Conservation (phyloP, 2,113 vertebrate genomes). For the Oreotrochilus melanogaster region DNA sequence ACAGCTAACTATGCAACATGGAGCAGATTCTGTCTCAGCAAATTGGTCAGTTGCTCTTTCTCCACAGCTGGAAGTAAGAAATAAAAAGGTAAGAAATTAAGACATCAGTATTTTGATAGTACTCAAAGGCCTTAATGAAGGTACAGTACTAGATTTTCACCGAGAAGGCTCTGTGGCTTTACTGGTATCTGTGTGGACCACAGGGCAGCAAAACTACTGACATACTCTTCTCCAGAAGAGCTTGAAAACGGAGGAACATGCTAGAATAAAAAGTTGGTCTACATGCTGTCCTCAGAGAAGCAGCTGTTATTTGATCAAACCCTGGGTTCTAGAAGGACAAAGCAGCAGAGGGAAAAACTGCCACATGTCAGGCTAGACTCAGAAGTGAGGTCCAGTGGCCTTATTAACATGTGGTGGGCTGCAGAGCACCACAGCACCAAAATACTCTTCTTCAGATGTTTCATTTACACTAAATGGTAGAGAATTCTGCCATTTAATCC, state of each 20-base stretch:
- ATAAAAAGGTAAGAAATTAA: background rate
- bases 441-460: background rate
- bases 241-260: background rate
- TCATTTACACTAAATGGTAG: background rate
- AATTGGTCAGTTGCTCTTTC: background rate
- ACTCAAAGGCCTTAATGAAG: background rate
- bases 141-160: background rate
- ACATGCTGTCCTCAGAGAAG: background rate
- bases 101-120: background rate
- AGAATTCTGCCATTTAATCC: conserved; percentile 20
- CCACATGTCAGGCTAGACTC: background rate
- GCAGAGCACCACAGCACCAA: background rate
- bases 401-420: fast-evolving
- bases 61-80: background rate
- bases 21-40: background rate
- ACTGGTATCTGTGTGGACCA: background rate
- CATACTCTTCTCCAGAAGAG: background rate
- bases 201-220: background rate
- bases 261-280: conserved; percentile 3
- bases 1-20: background rate
- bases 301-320: background rate
- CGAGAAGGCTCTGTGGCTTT: background rate
- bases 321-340: background rate
- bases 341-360: background rate
- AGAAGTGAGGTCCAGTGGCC: background rate